phyloP scores from a whole-genome alignment of 2,113 vertebrate genomes.

The Alligator sinensis region DNA sequence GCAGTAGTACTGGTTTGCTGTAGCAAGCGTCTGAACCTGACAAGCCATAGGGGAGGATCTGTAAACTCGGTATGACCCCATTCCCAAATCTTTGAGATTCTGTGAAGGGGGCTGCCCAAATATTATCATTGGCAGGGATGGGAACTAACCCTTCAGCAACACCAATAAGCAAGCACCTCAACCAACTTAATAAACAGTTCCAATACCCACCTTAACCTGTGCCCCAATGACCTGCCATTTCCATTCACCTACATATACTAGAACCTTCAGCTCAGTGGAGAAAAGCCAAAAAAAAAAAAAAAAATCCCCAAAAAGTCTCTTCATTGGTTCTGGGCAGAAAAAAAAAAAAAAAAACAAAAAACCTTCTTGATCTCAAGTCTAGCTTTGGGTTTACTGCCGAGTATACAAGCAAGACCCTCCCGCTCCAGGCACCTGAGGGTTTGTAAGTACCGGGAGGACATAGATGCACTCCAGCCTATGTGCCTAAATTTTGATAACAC shows the following conservation, averaged over 20 bases:
- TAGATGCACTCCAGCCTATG: no score
- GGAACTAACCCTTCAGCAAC: neutral
- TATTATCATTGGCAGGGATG: neutral
- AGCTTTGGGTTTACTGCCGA: no score
- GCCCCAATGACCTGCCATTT: neutral
- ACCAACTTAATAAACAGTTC: neutral
- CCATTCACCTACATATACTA: neutral
- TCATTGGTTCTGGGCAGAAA: no score
- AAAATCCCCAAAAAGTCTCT: no score
- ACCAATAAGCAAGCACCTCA: neutral
- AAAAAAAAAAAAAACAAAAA: no score
- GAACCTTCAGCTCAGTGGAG: no score
- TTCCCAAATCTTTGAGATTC: neutral
- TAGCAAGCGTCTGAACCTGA: neutral
- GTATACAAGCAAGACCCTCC: no score
- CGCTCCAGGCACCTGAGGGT: no score
- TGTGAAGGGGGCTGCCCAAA: neutral
- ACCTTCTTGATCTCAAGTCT: no score
- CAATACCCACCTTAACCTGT: neutral
- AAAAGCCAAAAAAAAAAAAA: no score
- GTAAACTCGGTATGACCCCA: neutral
- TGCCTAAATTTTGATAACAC: no score
- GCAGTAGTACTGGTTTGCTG: neutral
- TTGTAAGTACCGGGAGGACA: no score
- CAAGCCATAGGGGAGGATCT: neutral